Percentiles rank a stretch among this genome's conserved stretches.
Conservation (phyloP, 2,113 vertebrate genomes). For the Mohoua ochrocephala region DNA sequence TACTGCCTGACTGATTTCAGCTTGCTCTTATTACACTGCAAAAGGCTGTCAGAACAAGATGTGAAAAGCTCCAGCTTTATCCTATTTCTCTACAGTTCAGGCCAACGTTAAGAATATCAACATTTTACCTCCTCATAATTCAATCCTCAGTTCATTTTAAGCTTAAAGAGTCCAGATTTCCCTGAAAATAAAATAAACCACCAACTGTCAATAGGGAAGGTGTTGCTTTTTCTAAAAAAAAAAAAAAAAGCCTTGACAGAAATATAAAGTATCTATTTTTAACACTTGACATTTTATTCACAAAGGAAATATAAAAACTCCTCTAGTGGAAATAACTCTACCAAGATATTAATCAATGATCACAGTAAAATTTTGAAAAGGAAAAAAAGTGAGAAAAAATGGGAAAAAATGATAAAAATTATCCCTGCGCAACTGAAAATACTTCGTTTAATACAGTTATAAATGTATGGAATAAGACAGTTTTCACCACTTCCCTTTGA, state of each 20-base stretch:
- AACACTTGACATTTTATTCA: conserved; percentile 51
- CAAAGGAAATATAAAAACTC: conserved; percentile 30
- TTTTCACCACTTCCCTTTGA: conserved; percentile 1
- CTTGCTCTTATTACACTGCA: conserved; percentile 32
- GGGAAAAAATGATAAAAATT: background rate
- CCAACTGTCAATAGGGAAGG: background rate
- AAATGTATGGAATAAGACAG: conserved; percentile 1
- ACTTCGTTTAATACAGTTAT: background rate
- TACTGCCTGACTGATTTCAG: conserved; percentile 55
- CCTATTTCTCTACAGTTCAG: background rate
- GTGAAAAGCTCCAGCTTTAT: background rate
- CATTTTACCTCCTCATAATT: conserved; percentile 18
- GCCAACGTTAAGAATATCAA: background rate
- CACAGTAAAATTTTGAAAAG: background rate
- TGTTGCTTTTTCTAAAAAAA: background rate
- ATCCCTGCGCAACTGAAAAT: background rate
- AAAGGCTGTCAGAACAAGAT: conserved; percentile 39
- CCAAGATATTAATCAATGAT: background rate
- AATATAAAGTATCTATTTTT: conserved; percentile 42
- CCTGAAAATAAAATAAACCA: conserved; percentile 22
- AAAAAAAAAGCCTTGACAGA: background rate
- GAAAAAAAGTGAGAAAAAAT: background rate
- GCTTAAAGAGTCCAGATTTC: background rate
- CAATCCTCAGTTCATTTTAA: background rate
- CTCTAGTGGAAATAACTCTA: conserved; percentile 11